phyloP scores from a whole-genome alignment of 2,113 vertebrate genomes.

The Gavia stellata region DNA sequence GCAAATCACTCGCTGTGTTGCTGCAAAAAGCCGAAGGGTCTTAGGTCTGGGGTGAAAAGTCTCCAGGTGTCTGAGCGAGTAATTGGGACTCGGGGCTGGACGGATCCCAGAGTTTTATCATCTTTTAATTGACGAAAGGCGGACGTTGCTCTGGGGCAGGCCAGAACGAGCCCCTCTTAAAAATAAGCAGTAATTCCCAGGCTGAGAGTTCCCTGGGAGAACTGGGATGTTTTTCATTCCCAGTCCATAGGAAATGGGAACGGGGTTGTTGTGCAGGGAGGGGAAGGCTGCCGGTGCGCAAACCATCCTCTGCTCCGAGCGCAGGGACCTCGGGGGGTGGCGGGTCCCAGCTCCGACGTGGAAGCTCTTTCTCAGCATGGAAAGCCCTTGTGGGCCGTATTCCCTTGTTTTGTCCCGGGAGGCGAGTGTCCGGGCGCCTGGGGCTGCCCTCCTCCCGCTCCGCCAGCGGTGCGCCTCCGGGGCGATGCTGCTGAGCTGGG shows the following conservation, averaged over 20 bases:
- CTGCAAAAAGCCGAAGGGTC: background rate
- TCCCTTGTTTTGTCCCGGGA: background rate
- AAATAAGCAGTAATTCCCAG: background rate
- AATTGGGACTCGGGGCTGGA: background rate
- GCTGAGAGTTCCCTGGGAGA: background rate
- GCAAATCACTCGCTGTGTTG: background rate
- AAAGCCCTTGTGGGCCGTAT: background rate
- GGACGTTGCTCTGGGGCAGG: background rate
- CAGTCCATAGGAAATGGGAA: background rate
- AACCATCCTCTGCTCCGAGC: background rate
- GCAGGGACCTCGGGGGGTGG: background rate
- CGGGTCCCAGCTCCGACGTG: fast-evolving
- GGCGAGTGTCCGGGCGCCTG: background rate
- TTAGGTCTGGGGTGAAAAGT: background rate
- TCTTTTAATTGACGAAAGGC: background rate
- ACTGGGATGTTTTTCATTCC: background rate
- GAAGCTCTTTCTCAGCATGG: background rate
- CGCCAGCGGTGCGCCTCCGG: no score
- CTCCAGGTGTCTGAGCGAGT: background rate
- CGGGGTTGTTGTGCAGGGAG: background rate
- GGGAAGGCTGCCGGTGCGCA: background rate
- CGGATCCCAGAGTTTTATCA: background rate
- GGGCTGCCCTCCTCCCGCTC: background rate
- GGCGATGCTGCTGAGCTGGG: background rate
- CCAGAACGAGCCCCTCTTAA: background rate